Evolutionary conservation across 2,888 invertebrate genomes (phyloP).

Genomic region (Lydus trimaculatus): DNA sequence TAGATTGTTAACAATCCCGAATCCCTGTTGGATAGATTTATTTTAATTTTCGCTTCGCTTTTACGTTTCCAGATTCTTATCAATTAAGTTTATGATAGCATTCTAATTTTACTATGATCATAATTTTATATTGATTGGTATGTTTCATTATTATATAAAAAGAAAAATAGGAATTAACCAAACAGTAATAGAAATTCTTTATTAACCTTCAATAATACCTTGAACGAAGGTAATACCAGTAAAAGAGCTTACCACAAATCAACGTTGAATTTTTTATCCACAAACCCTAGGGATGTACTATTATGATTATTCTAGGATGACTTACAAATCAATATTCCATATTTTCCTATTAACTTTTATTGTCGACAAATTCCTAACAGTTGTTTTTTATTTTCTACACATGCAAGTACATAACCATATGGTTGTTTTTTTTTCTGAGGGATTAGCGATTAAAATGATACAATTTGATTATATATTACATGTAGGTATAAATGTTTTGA

Average conservation of each 20-base stretch:
- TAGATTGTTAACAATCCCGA: not conserved
- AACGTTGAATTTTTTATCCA: slow-evolving; percentile 23
- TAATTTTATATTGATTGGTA: no score
- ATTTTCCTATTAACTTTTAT: not conserved
- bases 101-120: no score
- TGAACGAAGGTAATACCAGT: not conserved
- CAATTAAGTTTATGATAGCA: not conserved
- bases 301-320: not conserved
- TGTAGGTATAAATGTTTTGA: not conserved
- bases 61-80: not conserved
- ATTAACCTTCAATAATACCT: not conserved
- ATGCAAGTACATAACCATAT: no score
- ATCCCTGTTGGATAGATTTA: not conserved
- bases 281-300: slow-evolving; percentile 18
- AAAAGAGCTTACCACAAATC: slow-evolving; percentile 18
- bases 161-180: not conserved
- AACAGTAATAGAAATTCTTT: not conserved
- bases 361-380: not conserved
- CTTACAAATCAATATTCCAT: not conserved
- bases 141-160: not conserved
- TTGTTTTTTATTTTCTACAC: no score
- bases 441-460: not conserved
- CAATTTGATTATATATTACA: not conserved
- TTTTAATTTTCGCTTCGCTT: not conserved
- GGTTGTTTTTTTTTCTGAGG: not conserved